Evolutionary conservation across 2,113 vertebrate genomes (phyloP).

Genomic region (Pachyramphus minor): DNA sequence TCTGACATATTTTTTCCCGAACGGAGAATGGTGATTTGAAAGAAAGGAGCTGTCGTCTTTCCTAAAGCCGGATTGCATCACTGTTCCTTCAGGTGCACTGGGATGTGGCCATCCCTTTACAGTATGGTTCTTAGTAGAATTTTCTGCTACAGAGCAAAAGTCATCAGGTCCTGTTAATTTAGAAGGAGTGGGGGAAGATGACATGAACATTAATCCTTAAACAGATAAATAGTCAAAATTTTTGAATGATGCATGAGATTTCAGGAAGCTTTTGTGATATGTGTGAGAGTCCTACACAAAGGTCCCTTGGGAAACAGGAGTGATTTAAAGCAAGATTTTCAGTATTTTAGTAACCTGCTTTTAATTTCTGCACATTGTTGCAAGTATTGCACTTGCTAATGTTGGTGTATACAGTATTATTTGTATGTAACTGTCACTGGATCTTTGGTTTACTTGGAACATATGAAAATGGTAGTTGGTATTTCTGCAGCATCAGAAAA

Average conservation of each 20-base stretch:
- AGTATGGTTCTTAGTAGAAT: background rate
- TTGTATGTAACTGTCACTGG: background rate
- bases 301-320: background rate
- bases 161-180: background rate
- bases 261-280: background rate
- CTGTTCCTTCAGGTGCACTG: background rate
- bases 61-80: background rate
- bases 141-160: conserved; percentile 12
- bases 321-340: background rate
- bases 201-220: conserved; percentile 15
- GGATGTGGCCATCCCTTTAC: background rate
- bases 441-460: background rate
- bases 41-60: background rate
- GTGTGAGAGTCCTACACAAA: background rate
- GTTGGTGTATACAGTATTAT: background rate
- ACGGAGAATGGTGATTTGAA: background rate
- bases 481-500: background rate
- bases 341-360: background rate
- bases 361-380: background rate
- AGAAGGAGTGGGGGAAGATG: background rate
- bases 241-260: conserved; percentile 9
- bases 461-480: background rate
- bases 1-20: background rate
- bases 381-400: background rate
- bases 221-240: conserved; percentile 12